These are phyloP conservation scores for Mus musculus DNA, from an alignment of 2,113 vertebrate genomes.

Conservation along the genomic window GRCm39 chrX:16110001-16110500, in stretches of 20 bases:
- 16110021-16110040: too few relatives aligned
- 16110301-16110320: not conserved
- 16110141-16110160: constrained; percentile 27
- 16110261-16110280: not conserved
- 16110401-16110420: not conserved
- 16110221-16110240: not conserved
- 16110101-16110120: not conserved
- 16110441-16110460: not conserved
- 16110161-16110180: constrained; percentile 13
- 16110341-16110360: not conserved
- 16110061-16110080: not conserved
- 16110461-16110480: not conserved
- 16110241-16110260: not conserved
- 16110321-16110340: not conserved
- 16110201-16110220: not conserved
- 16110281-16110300: not conserved
- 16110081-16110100: not conserved
- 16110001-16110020: too few relatives aligned
- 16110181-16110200: not conserved
- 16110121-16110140: not conserved
- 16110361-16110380: not conserved
- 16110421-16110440: not conserved
- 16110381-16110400: too few relatives aligned
- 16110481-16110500: not conserved
- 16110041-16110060: too few relatives aligned